phyloP scores from a whole-genome alignment of 2,888 invertebrate species.

The Junonia oenone region DNA sequence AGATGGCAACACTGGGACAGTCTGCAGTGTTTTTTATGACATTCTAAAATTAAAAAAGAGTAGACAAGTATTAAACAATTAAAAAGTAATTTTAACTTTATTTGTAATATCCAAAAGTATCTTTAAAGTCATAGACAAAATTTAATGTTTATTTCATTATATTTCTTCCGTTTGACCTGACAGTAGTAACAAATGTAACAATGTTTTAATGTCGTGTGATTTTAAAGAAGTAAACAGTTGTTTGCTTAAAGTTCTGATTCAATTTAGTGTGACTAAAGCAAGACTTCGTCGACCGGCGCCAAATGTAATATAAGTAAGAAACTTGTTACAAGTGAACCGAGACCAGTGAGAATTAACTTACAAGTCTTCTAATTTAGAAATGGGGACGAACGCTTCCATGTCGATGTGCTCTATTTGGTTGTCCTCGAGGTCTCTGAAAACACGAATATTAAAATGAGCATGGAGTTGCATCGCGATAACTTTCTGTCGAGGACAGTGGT shows the following conservation, averaged over 20 bases:
- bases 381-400: slow-evolving; percentile 89
- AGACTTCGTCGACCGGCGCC: slow-evolving; percentile 1
- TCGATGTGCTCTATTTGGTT: slow-evolving; percentile 92
- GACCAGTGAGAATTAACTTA: slow-evolving; percentile 68
- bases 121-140: too few relatives aligned
- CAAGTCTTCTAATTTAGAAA: slow-evolving; percentile 91
- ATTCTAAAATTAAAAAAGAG: too few relatives aligned
- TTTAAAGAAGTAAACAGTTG: too few relatives aligned
- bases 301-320: not conserved
- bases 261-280: not conserved
- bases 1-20: too few relatives aligned
- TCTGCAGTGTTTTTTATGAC: too few relatives aligned
- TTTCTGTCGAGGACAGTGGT: not conserved
- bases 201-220: too few relatives aligned
- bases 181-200: too few relatives aligned
- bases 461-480: not conserved
- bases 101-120: too few relatives aligned
- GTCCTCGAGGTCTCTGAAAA: slow-evolving; percentile 90
- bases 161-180: too few relatives aligned
- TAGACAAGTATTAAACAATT: too few relatives aligned
- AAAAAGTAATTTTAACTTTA: too few relatives aligned
- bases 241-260: not conserved
- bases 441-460: slow-evolving; percentile 8
- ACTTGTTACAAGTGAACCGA: not conserved
- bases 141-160: too few relatives aligned